These are phyloP conservation scores for Chrysolina oricalcia DNA, from an alignment of 2,888 invertebrate species.

Conservation along the genomic window DNA sequence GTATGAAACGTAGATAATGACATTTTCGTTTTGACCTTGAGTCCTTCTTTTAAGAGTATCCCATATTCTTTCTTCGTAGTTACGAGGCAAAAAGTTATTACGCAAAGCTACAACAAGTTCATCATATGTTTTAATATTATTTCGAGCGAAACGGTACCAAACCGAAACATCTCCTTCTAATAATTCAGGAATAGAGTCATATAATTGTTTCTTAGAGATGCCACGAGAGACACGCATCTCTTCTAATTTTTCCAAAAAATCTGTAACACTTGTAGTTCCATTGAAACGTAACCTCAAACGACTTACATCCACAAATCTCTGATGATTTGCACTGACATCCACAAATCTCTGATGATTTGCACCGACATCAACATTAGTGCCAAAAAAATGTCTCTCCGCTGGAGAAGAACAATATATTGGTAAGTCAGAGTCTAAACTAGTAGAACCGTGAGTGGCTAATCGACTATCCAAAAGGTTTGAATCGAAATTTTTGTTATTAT, in stretches of 20 bases:
- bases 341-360: not conserved
- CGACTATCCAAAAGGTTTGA: not conserved
- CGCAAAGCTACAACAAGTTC: too few species aligned
- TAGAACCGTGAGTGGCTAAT: not conserved
- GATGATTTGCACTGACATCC: too few species aligned
- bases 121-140: too few species aligned
- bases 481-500: not conserved
- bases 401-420: not conserved
- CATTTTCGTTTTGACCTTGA: constrained; percentile 23
- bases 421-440: not conserved
- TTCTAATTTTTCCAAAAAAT: constrained; percentile 17
- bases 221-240: constrained; percentile 9
- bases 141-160: too few species aligned
- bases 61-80: constrained; percentile 15
- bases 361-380: not conserved
- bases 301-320: constrained; percentile 15
- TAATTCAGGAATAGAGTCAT: constrained; percentile 23
- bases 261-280: not conserved
- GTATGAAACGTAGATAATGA: constrained; percentile 3
- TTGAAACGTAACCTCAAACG: constrained; percentile 7
- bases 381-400: not conserved
- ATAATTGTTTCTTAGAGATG: not conserved
- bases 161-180: constrained; percentile 19
- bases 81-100: too few species aligned
- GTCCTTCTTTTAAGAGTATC: constrained; percentile 14